Evolutionary conservation across 2,113 vertebrate genomes (phyloP).

Genomic region (Pangasianodon hypophthalmus): DNA sequence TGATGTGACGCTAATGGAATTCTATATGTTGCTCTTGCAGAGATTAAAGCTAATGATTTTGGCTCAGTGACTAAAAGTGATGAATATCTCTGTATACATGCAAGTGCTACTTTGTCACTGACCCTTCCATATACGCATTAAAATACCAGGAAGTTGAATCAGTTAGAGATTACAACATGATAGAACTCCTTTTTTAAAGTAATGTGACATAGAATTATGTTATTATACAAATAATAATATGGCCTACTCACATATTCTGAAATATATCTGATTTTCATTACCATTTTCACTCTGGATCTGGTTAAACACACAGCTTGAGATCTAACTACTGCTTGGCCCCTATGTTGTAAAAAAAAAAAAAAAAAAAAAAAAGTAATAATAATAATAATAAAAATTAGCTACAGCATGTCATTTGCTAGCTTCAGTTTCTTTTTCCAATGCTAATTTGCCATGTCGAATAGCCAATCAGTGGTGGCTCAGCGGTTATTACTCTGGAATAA

Average conservation of each 20-base stretch:
- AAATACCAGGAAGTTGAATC: background rate
- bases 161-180: background rate
- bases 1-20: conserved; percentile 61
- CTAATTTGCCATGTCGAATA: background rate
- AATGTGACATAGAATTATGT: background rate
- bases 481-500: background rate
- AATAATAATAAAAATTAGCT: no score
- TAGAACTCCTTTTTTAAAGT: background rate
- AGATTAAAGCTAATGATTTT: conserved; percentile 68
- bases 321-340: background rate
- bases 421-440: background rate
- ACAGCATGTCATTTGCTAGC: background rate
- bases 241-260: background rate
- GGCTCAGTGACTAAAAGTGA: conserved; percentile 57
- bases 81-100: conserved; percentile 33
- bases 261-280: background rate
- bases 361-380: no score
- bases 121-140: conserved; percentile 39
- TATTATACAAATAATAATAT: background rate
- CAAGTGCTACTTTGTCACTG: conserved; percentile 39
- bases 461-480: background rate
- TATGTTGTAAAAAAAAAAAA: background rate
- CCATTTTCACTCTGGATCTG: background rate
- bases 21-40: conserved; percentile 41
- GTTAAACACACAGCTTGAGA: background rate